phyloP scores from a whole-genome alignment of 2,797 vertebrate species.

The Coregonus sp. region DNA sequence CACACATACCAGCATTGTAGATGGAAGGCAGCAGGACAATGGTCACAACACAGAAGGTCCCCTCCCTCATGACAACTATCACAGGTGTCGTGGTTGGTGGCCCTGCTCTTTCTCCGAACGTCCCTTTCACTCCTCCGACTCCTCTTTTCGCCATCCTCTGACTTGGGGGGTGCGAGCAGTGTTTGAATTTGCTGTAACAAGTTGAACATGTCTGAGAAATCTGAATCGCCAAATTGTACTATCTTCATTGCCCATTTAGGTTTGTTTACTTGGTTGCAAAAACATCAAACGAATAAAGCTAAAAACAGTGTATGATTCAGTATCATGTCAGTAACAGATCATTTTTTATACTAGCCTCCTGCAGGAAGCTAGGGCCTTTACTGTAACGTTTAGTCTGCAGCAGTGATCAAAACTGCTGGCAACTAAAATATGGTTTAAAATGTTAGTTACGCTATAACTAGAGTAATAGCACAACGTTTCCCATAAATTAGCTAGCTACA shows the following conservation, averaged over 20 bases:
- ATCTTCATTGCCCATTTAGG: not conserved
- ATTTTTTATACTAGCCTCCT: no score
- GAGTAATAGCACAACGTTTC: no score
- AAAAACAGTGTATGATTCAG: not conserved
- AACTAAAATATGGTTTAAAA: no score
- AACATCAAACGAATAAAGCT: not conserved
- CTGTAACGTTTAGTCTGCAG: no score
- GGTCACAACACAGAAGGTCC: slow-evolving; percentile 94
- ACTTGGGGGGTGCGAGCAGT: slow-evolving; percentile 93
- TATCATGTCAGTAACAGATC: not conserved
- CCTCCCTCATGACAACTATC: slow-evolving; percentile 98
- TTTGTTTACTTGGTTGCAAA: not conserved
- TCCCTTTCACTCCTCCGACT: slow-evolving; percentile 91
- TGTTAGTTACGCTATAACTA: no score
- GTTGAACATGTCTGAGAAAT: not conserved
- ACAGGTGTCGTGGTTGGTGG: slow-evolving; percentile 97
- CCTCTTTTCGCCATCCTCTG: slow-evolving; percentile 87
- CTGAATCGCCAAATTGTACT: not conserved
- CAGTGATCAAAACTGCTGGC: no score
- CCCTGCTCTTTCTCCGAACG: slow-evolving; percentile 90
- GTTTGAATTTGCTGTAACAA: slow-evolving; percentile 92
- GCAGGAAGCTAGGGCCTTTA: no score
- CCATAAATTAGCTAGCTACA: no score
- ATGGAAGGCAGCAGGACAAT: slow-evolving; percentile 97
- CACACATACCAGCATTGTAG: slow-evolving; percentile 91